phyloP scores from a whole-genome alignment of 2,888 invertebrate species.

The Drosophila subsilvestris region DNA sequence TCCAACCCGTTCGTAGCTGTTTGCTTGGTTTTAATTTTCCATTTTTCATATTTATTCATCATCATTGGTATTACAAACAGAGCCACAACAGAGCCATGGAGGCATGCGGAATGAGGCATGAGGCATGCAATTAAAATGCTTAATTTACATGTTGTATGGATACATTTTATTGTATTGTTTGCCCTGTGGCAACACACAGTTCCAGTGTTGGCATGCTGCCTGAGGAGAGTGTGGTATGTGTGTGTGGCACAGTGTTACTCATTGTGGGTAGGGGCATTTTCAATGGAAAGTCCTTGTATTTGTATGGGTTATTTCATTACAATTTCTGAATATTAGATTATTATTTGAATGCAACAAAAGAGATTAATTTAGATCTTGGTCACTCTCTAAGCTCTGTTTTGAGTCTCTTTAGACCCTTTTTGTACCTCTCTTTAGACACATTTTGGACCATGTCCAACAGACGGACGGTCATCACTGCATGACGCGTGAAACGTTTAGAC shows the following conservation, averaged over 20 bases:
- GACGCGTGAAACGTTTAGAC: too few species aligned
- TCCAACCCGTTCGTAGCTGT: neutral
- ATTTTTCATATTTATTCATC: conserved; percentile 39
- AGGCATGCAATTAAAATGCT: conserved; percentile 58
- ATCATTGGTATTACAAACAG: conserved; percentile 28
- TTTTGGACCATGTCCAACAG: too few species aligned
- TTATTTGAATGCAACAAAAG: neutral
- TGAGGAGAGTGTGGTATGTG: neutral
- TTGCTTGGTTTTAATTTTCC: conserved; percentile 18
- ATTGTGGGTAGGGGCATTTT: neutral
- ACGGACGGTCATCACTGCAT: too few species aligned
- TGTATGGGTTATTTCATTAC: neutral
- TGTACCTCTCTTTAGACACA: too few species aligned
- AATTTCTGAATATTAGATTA: neutral
- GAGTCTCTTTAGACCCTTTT: too few species aligned
- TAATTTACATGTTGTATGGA: conserved; percentile 53
- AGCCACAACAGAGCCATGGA: conserved; percentile 19
- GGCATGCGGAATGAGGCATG: conserved; percentile 17
- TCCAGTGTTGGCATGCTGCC: conserved; percentile 8
- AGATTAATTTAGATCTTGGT: neutral
- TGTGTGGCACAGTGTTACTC: neutral
- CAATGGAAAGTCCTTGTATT: neutral
- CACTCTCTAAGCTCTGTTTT: neutral
- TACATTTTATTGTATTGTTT: conserved; percentile 35
- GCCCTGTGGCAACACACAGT: conserved; percentile 25